These are phyloP conservation scores for Lepidochrysops patricia DNA, from an alignment of 2,888 invertebrate genomes.

Conservation along the genomic window DNA sequence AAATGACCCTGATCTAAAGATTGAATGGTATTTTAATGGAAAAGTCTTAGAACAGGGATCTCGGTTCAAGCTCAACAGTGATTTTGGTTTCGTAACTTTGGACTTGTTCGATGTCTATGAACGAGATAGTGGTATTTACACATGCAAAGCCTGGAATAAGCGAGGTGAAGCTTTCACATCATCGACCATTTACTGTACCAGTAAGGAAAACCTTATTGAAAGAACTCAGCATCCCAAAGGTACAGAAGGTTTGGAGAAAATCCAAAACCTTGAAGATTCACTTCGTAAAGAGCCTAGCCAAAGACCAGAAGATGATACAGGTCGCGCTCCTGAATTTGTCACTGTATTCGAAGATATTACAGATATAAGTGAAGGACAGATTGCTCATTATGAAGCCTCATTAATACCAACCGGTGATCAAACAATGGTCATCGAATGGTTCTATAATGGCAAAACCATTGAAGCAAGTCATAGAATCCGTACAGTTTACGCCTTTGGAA, in stretches of 20 bases:
- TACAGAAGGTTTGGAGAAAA: slow-evolving; percentile 92
- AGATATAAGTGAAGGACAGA: slow-evolving; percentile 94
- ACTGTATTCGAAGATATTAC: slow-evolving; percentile 88
- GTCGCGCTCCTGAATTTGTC: slow-evolving; percentile 90
- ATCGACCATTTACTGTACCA: slow-evolving; percentile 88
- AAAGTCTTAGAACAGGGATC: slow-evolving; percentile 90
- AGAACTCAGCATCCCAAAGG: slow-evolving; percentile 96
- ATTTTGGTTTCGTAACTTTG: slow-evolving; percentile 96
- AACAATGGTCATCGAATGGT: slow-evolving; percentile 96
- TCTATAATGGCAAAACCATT: slow-evolving; percentile 92
- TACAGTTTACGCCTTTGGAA: slow-evolving; percentile 97
- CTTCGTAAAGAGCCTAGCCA: slow-evolving; percentile 81
- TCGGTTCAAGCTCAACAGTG: slow-evolving; percentile 92
- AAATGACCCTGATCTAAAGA: slow-evolving; percentile 90
- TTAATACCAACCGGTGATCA: slow-evolving; percentile 95
- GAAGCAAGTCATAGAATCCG: slow-evolving; percentile 92
- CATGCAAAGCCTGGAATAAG: slow-evolving; percentile 91
- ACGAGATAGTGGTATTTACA: slow-evolving; percentile 94
- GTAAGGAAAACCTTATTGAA: slow-evolving; percentile 88
- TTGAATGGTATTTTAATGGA: slow-evolving; percentile 96
- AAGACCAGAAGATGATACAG: slow-evolving; percentile 82
- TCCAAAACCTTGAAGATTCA: slow-evolving; percentile 92
- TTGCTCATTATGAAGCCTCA: slow-evolving; percentile 98
- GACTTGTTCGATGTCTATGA: slow-evolving; percentile 94
- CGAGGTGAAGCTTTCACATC: slow-evolving; percentile 94